A percentile compares a stretch with the other conserved stretches of the same genome.
Evolutionary conservation across 2,113 vertebrate genomes (phyloP).

Genomic region (Pseudolaguvia tuberculata): DNA sequence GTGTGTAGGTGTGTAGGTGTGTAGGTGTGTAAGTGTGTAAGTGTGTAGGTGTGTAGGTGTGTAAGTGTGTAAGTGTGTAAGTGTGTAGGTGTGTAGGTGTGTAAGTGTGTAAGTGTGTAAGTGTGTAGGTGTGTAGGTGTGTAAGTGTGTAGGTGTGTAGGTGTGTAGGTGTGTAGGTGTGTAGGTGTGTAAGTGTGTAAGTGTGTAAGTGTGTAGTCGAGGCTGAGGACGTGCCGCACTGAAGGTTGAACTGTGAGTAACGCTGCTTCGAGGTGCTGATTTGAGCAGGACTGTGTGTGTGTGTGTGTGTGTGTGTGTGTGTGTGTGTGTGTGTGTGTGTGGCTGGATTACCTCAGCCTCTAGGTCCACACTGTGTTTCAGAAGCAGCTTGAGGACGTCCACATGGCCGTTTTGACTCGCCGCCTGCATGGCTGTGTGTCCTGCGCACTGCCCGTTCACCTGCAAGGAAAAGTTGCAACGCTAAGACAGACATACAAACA

Average conservation of each 20-base stretch:
- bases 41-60: too few relatives aligned
- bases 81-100: background rate
- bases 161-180: background rate
- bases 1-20: too few relatives aligned
- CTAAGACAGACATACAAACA: background rate
- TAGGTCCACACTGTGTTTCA: slow-evolving; percentile 95
- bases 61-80: background rate
- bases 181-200: background rate
- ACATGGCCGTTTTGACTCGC: slow-evolving; percentile 98
- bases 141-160: background rate
- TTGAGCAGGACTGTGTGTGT: background rate
- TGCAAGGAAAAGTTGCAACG: slow-evolving; percentile 55
- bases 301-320: too few relatives aligned
- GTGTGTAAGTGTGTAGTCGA: too few relatives aligned
- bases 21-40: background rate
- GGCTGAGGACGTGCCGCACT: too few relatives aligned
- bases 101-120: too few relatives aligned
- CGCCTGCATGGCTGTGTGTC: slow-evolving; percentile 98
- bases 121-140: background rate
- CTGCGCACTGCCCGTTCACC: slow-evolving; percentile 98
- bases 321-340: too few relatives aligned
- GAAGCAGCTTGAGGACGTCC: slow-evolving; percentile 92
- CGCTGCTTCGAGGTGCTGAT: background rate
- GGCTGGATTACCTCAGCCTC: slow-evolving; percentile 85
- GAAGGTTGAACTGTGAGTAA: too few relatives aligned